Evolutionary conservation across 1,140 invertebrate species (phyloP), one percentile per base, ranked within the genome.

Genomic region (Neodiprion lecontei): DNA sequence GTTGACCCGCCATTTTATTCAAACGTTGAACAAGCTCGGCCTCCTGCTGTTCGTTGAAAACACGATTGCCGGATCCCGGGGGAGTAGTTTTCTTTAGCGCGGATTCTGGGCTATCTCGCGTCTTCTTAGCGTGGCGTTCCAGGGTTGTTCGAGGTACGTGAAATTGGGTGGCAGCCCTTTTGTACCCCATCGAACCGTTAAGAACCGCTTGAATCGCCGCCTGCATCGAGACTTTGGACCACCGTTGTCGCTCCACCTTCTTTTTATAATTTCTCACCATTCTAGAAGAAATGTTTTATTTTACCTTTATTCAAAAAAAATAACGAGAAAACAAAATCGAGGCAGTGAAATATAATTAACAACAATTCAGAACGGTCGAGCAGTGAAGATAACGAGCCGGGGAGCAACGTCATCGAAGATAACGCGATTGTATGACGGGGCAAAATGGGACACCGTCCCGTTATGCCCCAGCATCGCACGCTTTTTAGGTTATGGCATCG

Each of bases 111-210:
- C 9, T 61, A 12, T 5, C 53, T 61, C 53, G 53, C n/a, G 11
- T 61, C 11, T 61, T 76, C 70, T 77, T 77, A 48, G 79, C 79
- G 66, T 77, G 72, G 68, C 78, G 77, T 78, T 80, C 78, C 65
- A 82, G 71, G 61, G 81, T 82, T 21, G 76, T 77, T 76, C 76
- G 74, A 12, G 80, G 81, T 48, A 82, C 81, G 65, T 65, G 68
- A 67, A 75, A 81, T 47, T 23, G 50, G 67, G 66, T 68, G 9
- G 80, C 72, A 12, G 81, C 80, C 70, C 72, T 75, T 66, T 74
- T 69, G 74, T 77, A 80, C 11, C 79, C 79, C 77, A 81, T 76
- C 72, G 76, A 69, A 70, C 72, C 72, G 75, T 76, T 72, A 23
- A 75, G 67, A 53, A 81, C 76, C n/a, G 75, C 72, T 66, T 70